Conservation (phyloP, 2,888 invertebrate genomes). For the Pimpla rufipes region DNA sequence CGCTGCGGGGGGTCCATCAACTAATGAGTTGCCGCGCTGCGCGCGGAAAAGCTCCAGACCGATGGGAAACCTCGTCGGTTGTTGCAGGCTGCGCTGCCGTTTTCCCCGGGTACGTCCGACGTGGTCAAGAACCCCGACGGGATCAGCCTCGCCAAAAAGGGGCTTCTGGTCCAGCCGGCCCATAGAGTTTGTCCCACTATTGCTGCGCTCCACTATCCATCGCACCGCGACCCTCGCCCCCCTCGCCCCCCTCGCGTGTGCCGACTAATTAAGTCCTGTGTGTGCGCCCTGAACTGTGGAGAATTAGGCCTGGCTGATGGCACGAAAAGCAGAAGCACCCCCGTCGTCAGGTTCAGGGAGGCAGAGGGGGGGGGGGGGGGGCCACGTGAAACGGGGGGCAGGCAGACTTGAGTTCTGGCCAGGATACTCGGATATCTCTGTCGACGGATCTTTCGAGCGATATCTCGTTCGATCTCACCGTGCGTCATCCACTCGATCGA, state of each 20-base stretch:
- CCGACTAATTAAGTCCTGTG: conserved; percentile 51
- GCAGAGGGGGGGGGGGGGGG: no score
- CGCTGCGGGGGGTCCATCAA: conserved; percentile 74
- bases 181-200: conserved; percentile 21
- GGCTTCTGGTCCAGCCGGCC: background rate
- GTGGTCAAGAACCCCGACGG: conserved; percentile 19
- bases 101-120: background rate
- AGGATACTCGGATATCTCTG: conserved; percentile 14
- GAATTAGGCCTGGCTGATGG: conserved; percentile 24
- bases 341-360: conserved; percentile 5
- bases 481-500: conserved; percentile 56
- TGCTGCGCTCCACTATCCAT: conserved; percentile 14
- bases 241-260: conserved; percentile 20
- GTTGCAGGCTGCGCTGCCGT: conserved; percentile 13
- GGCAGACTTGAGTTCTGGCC: conserved; percentile 42
- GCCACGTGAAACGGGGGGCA: background rate
- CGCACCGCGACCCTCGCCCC: conserved; percentile 8
- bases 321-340: conserved; percentile 24
- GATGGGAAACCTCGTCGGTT: conserved; percentile 36
- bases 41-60: conserved; percentile 42
- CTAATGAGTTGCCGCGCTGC: conserved; percentile 77
- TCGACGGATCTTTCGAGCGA: conserved; percentile 32
- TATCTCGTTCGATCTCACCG: conserved; percentile 58
- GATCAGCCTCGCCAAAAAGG: conserved; percentile 26
- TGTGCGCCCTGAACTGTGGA: conserved; percentile 21